Percentiles rank a stretch among this genome's conserved stretches.
These are phyloP conservation scores for Pionites leucogaster DNA, from an alignment of 2,113 vertebrate species.

Conservation along the genomic window DNA sequence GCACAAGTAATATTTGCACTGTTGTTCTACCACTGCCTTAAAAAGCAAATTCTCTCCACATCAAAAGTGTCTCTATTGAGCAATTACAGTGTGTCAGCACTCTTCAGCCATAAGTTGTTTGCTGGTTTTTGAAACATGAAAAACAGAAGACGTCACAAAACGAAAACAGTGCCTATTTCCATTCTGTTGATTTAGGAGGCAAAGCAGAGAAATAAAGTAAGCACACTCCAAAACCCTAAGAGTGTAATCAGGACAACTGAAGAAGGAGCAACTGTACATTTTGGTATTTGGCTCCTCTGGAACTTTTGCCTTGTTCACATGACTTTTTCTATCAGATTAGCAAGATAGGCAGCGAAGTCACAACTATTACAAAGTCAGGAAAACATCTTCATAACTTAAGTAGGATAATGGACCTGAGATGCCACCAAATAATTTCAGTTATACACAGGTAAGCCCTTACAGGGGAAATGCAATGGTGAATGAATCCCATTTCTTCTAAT, in stretches of 20 bases:
- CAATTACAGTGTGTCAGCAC: constrained; percentile 51
- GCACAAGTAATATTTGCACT: background rate
- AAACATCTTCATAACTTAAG: background rate
- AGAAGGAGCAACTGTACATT: background rate
- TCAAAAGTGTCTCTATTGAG: constrained; percentile 43
- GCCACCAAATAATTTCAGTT: background rate
- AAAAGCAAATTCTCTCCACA: constrained; percentile 51
- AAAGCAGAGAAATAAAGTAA: constrained; percentile 30
- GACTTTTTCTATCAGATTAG: background rate
- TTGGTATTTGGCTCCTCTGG: background rate
- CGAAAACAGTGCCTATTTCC: constrained; percentile 26
- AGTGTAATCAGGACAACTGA: background rate
- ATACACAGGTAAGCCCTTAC: background rate
- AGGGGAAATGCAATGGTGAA: background rate
- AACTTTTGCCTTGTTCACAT: background rate
- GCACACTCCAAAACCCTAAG: background rate
- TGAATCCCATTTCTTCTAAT: background rate
- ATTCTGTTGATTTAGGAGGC: constrained; percentile 37
- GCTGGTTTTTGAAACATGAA: background rate
- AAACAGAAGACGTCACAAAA: constrained; percentile 44
- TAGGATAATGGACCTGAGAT: background rate
- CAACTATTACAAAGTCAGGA: background rate
- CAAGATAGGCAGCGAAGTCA: background rate
- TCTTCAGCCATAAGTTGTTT: constrained; percentile 16
- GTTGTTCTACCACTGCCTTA: constrained; percentile 17